Evolutionary conservation across 2,113 vertebrate genomes (phyloP).

Genomic region (Neogobius melanostomus): DNA sequence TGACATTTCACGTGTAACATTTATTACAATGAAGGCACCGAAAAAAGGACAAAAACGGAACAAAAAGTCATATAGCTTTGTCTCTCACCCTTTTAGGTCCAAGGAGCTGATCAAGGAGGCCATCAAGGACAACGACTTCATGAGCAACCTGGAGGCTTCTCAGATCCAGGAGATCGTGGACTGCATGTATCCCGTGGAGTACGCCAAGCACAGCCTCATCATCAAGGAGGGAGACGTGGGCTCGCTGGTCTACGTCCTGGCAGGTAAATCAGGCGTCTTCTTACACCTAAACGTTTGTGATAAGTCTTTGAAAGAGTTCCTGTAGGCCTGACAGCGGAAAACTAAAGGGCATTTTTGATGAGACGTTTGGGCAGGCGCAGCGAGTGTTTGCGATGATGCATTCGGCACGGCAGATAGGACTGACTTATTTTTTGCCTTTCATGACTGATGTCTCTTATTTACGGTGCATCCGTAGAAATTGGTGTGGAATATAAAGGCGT

Average conservation of each 20-base stretch:
- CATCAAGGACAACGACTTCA: constrained; percentile 99
- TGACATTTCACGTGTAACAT: no score
- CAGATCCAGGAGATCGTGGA: constrained; percentile 99
- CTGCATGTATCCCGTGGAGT: constrained; percentile 99
- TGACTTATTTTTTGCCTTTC: constrained; percentile 9
- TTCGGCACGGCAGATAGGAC: constrained; percentile 16
- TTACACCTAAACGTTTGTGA: constrained; percentile 1
- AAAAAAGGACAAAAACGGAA: no score
- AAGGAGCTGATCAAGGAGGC: constrained; percentile 99
- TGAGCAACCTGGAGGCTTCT: constrained; percentile 98
- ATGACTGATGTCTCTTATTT: background rate
- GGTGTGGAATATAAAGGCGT: no score
- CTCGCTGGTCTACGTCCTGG: constrained; percentile 98
- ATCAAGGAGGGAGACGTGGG: constrained; percentile 99
- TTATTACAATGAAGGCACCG: no score
- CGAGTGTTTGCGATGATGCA: constrained; percentile 11
- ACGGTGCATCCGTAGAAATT: background rate
- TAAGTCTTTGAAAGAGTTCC: background rate
- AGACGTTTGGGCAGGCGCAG: constrained; percentile 9
- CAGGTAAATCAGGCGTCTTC: constrained; percentile 80
- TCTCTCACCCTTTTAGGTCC: constrained; percentile 76
- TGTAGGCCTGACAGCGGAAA: constrained; percentile 10
- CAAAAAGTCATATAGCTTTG: no score
- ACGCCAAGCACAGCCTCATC: constrained; percentile 97
- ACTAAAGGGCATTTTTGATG: constrained; percentile 47